Evolutionary conservation across 2,888 invertebrate species (phyloP).

Genomic region (Machimus atricapillus): DNA sequence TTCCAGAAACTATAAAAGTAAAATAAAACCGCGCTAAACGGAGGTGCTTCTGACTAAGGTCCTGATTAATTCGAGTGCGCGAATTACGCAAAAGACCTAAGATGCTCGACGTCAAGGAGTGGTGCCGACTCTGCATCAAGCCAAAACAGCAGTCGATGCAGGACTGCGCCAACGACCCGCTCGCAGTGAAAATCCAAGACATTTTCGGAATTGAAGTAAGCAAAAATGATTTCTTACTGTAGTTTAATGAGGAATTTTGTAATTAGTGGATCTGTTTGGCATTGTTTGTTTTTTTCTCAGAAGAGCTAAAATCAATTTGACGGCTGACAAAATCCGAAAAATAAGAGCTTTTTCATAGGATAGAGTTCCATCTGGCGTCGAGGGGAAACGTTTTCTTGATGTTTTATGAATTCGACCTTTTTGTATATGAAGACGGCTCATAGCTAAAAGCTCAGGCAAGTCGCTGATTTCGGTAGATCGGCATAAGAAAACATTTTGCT

Average conservation of each 20-base stretch:
- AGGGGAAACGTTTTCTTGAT: no score
- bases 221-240: not conserved
- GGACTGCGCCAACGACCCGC: not conserved
- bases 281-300: not conserved
- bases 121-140: slow-evolving; percentile 31
- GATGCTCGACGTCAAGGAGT: not conserved
- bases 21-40: not conserved
- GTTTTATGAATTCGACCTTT: no score
- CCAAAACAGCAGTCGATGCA: not conserved
- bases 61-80: not conserved
- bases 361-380: not conserved
- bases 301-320: not conserved
- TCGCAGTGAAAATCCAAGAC: not conserved
- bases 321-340: not conserved
- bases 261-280: not conserved
- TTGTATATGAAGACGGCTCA: no score
- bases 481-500: no score
- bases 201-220: slow-evolving; percentile 17
- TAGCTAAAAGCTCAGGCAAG: no score
- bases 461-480: no score
- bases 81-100: not conserved
- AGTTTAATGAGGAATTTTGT: not conserved
- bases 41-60: not conserved
- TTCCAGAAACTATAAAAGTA: no score
- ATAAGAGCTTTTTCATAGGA: not conserved